phyloP scores from a whole-genome alignment of 2,888 invertebrate genomes.

The Eupeodes luniger region DNA sequence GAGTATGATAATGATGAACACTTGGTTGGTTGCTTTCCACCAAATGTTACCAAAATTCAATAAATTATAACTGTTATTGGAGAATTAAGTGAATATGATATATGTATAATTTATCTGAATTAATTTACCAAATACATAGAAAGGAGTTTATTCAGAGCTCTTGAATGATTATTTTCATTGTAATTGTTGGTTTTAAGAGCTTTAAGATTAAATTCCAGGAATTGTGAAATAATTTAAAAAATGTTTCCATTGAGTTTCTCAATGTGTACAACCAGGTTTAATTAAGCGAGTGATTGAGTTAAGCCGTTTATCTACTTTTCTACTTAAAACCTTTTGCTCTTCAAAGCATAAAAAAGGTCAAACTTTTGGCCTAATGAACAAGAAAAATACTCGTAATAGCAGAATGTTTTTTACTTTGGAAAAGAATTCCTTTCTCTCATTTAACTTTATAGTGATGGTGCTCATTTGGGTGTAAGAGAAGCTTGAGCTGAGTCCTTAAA shows the following conservation, averaged over 20 bases:
- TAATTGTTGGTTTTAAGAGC: too few species aligned
- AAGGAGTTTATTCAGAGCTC: too few species aligned
- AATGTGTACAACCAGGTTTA: neutral
- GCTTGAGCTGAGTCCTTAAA: neutral
- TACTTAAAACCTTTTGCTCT: neutral
- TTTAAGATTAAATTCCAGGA: neutral
- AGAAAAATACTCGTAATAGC: neutral
- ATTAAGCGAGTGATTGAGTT: conserved; percentile 4
- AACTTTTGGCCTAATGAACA: neutral
- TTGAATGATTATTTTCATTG: too few species aligned
- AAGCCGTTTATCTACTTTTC: neutral
- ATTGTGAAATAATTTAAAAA: neutral
- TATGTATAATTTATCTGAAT: neutral
- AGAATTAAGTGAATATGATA: neutral
- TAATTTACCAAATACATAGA: neutral
- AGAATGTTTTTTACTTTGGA: neutral
- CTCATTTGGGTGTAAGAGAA: neutral
- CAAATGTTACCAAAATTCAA: conserved; percentile 11
- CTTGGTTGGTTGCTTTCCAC: neutral
- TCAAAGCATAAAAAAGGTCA: conserved; percentile 10
- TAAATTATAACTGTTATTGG: neutral
- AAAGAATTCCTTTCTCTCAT: neutral
- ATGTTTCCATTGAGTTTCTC: neutral
- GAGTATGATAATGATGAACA: neutral
- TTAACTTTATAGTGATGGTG: neutral